Evolutionary conservation across 2,797 vertebrate genomes (phyloP), one percentile per base, ranked within the genome.

Genomic region (Synanceia verrucosa): DNA sequence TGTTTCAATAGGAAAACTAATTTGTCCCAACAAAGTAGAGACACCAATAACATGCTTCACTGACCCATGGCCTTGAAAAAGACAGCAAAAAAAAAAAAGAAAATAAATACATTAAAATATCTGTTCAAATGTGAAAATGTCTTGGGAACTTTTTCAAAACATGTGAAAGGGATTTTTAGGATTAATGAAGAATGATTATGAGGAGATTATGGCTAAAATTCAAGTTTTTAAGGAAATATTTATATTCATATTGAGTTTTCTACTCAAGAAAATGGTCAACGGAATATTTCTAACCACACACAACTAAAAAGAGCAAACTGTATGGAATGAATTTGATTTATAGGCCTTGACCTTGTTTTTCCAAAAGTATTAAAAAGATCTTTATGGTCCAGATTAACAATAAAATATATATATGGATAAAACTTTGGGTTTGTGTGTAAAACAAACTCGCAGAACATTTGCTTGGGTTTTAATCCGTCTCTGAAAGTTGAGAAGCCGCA

Each of bases 1-100:
- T 58, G 50, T 23, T 21, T 43, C 51, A 69, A 76, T 44, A 59
- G 23, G 18, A 50, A 46, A 46, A 73, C 9, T 48, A 68, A 76
- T 59, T 51, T 0, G 3, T 39, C 39, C 13, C 18, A 46, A 70
- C 26, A 69, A 55, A 18, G 46, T 37, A 55, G 33, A 59, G 43
- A 59, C 46, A 46, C 51, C 56, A 73, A 70, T 73, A 59, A 73
- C 56, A 67, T 6, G 73, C 66, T 43, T 70, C 69, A 76, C 53
- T 34, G 65, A n/a, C 23, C 59, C 55, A 1, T n/a, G 68, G 61
- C 41, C 50, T 44, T 1, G 1, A 19, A 46, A 36, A 55, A 51
- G 4, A 51, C 3, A 6, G 36, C n/a, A n/a, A 55, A 11, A 16
- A 43, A 19, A 2, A 18, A 18, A 28, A 43, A 31, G 43, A 24